Conservation (phyloP, 30 jellyfish, hydroid and myxozoan genomes). For the Nemopilema nomurai region DNA sequence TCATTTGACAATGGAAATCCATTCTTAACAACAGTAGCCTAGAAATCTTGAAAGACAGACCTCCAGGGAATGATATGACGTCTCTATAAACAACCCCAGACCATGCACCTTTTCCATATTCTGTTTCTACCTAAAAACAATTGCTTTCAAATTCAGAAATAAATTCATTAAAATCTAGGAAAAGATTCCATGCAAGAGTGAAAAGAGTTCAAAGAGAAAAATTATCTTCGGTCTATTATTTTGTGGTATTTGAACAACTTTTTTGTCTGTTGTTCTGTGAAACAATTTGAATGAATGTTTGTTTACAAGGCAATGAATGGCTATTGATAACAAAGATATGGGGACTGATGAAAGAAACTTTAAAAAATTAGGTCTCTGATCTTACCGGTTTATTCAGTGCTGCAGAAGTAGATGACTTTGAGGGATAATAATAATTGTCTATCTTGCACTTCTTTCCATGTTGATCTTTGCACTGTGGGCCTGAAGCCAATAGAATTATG, state of each 20-base stretch:
- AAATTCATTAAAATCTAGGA: too few relatives aligned
- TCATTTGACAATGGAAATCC: too few relatives aligned
- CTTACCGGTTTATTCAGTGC: slow-evolving; percentile 86
- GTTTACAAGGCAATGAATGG: too few relatives aligned
- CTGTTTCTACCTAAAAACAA: slow-evolving; percentile 66
- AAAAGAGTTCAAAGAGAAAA: too few relatives aligned
- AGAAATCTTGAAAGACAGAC: slow-evolving; percentile 30
- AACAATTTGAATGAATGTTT: too few relatives aligned
- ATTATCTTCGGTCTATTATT: too few relatives aligned
- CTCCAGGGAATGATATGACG: slow-evolving; percentile 91
- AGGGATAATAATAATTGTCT: slow-evolving; percentile 85
- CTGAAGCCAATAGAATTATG: slow-evolving; percentile 33
- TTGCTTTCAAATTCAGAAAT: neutral
- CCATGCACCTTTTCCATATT: slow-evolving; percentile 98
- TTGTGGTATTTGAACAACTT: too few relatives aligned
- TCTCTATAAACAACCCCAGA: slow-evolving; percentile 97
- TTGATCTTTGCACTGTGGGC: slow-evolving; percentile 95
- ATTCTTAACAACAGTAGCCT: too few relatives aligned
- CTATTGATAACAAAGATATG: too few relatives aligned
- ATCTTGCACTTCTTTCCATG: slow-evolving; percentile 81
- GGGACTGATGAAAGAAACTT: neutral
- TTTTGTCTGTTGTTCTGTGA: too few relatives aligned
- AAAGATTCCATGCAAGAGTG: too few relatives aligned
- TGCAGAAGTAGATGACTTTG: slow-evolving; percentile 79
- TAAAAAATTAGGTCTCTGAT: neutral